phyloP scores from a whole-genome alignment of 2,113 vertebrate genomes.

The Aplodontia rufa region DNA sequence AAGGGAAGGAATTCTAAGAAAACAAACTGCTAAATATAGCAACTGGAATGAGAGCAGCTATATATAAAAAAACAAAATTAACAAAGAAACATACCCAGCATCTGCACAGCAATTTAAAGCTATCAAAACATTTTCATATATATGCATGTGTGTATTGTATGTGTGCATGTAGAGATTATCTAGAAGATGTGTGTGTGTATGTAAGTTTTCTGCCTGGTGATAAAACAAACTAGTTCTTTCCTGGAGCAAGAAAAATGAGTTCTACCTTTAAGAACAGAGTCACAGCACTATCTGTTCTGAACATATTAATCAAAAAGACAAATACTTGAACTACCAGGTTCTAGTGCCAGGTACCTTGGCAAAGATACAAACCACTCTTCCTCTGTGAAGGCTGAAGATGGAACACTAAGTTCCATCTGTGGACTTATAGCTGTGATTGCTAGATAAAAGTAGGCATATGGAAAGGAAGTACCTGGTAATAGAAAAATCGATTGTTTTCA shows the following conservation, averaged over 20 bases:
- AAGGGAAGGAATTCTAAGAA: neutral
- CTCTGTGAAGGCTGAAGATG: neutral
- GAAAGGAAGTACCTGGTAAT: neutral
- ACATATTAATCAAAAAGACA: neutral
- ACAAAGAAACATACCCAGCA: neutral
- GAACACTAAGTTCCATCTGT: no score
- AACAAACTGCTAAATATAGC: neutral
- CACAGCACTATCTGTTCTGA: slow-evolving; percentile 3
- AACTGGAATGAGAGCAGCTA: neutral
- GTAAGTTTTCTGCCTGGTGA: neutral
- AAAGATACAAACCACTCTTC: neutral
- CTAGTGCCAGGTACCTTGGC: neutral
- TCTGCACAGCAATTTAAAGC: neutral
- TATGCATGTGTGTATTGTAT: neutral
- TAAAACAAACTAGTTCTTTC: neutral
- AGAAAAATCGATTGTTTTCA: neutral
- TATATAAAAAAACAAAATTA: neutral
- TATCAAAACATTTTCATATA: neutral
- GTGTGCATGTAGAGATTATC: neutral
- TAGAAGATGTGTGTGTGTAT: neutral
- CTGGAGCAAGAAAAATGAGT: neutral
- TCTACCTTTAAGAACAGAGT: neutral
- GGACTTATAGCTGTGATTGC: neutral
- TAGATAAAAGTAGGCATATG: neutral
- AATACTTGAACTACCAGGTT: neutral